Evolutionary conservation across 2,113 vertebrate species (phyloP), one percentile per base, ranked within the genome.

Genomic region (Aix galericulata): DNA sequence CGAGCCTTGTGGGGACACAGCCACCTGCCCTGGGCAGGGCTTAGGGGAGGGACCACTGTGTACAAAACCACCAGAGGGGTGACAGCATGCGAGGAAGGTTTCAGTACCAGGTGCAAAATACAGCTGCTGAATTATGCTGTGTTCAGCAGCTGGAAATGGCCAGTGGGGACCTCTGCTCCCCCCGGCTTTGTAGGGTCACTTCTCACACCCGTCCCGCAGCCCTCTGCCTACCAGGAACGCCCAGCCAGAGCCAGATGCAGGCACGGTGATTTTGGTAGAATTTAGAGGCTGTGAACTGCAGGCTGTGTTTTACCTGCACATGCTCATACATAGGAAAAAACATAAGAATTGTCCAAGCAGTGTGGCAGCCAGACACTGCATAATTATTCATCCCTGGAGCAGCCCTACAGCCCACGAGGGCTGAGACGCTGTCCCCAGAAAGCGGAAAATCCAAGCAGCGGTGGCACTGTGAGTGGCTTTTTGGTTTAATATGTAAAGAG

Each of bases 121-220:
- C 17, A 2, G 12, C 3, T 32, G n/a, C 20, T 14, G 6, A 34
- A 58, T 17, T 31, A 2, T 0, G 7, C 29, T 9, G 12, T 0
- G 22, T 31, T 62, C 18, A 23, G 42, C 3, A 1, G 3, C 2
- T 89, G 74, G 81, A 53, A 53, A 63, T 4, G 13, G 50, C 56
- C 73, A 36, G 60, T 75, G 46, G 52, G 71, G 14, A 29, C 31
- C 20, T 31, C 44, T 81, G 68, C 60, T 55, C 50, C 58, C 73
- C 66, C 38, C 53, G 67, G 17, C 42, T 76, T 91, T 34, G 7
- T 8, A 13, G 0, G 0, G 53, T 25, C 27, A 8, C 44, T 29
- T 64, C 58, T 58, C 3, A 0, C 44, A 9, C 12, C 68, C 82
- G 27, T 17, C 36, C 17, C 6, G 5, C 26, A 13, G 32, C 42